Conservation (phyloP, 2,797 vertebrate species). For the Gouania willdenowi region DNA sequence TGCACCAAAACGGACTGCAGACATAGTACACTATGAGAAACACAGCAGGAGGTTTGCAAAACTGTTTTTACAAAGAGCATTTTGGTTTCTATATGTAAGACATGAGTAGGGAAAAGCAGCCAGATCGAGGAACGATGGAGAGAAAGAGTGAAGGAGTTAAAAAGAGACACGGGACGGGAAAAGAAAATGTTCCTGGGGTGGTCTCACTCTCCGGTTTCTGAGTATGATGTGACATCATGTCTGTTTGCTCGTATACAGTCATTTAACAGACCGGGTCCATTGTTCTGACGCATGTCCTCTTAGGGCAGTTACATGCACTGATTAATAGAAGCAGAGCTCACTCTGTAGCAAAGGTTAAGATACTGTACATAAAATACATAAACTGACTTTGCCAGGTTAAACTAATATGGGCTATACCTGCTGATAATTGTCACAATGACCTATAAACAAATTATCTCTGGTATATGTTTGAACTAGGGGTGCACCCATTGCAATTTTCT, state of each 20-base stretch:
- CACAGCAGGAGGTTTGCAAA: no score
- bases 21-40: no score
- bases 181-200: conserved; percentile 43
- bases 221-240: conserved; percentile 60
- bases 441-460: not conserved
- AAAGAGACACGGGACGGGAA: conserved; percentile 14
- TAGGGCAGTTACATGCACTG: conserved; percentile 43
- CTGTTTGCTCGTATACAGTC: conserved; percentile 46
- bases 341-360: conserved; percentile 21
- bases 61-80: no score
- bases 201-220: conserved; percentile 57
- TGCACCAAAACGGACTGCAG: no score
- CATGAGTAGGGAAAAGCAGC: not conserved
- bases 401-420: conserved; percentile 1
- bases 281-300: conserved; percentile 52
- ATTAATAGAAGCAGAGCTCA: conserved; percentile 36
- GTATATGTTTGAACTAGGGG: not conserved
- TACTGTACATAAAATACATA: conserved; percentile 20
- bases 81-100: no score
- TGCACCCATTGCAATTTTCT: no score
- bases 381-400: conserved; percentile 16
- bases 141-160: conserved; percentile 37
- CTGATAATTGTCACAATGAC: conserved; percentile 2
- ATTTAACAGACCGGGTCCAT: conserved; percentile 38
- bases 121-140: not conserved